Evolutionary conservation across 2,888 invertebrate genomes (phyloP).

Genomic region (Dorcus hopei): DNA sequence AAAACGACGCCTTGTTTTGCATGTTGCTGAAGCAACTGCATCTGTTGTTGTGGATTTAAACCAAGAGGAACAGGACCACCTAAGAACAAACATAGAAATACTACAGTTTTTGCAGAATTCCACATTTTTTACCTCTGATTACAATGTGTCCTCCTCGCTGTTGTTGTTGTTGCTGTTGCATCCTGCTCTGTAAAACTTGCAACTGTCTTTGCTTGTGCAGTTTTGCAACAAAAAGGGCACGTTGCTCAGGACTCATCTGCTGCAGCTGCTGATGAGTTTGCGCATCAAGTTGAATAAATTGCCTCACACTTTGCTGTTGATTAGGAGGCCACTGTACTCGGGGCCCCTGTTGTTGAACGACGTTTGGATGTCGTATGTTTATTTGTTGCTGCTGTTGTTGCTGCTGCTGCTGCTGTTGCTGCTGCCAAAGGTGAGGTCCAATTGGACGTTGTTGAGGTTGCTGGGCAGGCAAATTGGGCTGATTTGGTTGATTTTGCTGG

Average conservation of each 20-base stretch:
- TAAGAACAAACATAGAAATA: slow-evolving; percentile 14
- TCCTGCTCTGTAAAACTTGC: slow-evolving; percentile 49
- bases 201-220: slow-evolving; percentile 63
- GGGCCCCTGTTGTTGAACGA: slow-evolving; percentile 35
- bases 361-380: slow-evolving; percentile 50
- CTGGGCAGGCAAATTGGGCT: background rate
- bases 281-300: slow-evolving; percentile 77
- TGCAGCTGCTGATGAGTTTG: slow-evolving; percentile 81
- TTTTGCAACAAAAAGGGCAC: slow-evolving; percentile 76
- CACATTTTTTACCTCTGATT: slow-evolving; percentile 35
- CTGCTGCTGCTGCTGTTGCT: slow-evolving; percentile 53
- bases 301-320: slow-evolving; percentile 48
- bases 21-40: slow-evolving; percentile 49
- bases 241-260: slow-evolving; percentile 75
- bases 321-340: slow-evolving; percentile 40
- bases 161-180: slow-evolving; percentile 51
- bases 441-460: slow-evolving; percentile 5
- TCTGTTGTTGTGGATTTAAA: slow-evolving; percentile 47
- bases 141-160: slow-evolving; percentile 44
- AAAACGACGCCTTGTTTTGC: slow-evolving; percentile 47
- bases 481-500: slow-evolving; percentile 17
- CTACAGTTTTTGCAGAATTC: background rate
- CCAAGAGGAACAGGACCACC: slow-evolving; percentile 45
- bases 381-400: slow-evolving; percentile 43
- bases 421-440: slow-evolving; percentile 35